These are phyloP conservation scores for Cottoperca gobio DNA, from an alignment of 2,797 vertebrate species.

Conservation along the genomic window DNA sequence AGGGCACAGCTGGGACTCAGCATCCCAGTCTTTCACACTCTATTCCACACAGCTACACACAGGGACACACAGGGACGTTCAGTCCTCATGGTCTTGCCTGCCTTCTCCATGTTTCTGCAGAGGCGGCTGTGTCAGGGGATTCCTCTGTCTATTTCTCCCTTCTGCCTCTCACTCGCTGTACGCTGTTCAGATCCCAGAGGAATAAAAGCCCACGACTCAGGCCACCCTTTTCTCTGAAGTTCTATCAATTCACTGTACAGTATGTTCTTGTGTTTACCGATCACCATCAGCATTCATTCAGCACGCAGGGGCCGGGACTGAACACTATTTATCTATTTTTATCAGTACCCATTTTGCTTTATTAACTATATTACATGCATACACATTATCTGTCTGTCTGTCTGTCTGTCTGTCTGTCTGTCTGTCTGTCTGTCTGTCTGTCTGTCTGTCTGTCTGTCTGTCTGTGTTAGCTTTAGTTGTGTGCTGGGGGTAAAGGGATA, in stretches of 20 bases:
- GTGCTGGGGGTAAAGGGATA: neutral
- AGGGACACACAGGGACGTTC: slow-evolving; percentile 69
- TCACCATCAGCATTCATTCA: slow-evolving; percentile 14
- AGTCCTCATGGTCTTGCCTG: slow-evolving; percentile 59
- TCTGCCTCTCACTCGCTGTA: slow-evolving; percentile 36
- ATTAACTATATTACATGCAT: no score
- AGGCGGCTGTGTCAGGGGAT: slow-evolving; percentile 66
- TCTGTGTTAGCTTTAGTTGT: neutral
- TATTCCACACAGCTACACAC: slow-evolving; percentile 76
- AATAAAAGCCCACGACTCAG: slow-evolving; percentile 34
- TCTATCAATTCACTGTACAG: slow-evolving; percentile 31
- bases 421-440: neutral
- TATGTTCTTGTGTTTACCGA: slow-evolving; percentile 22
- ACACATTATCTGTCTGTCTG: no score
- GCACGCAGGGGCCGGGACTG: neutral
- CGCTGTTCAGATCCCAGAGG: slow-evolving; percentile 48
- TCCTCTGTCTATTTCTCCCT: slow-evolving; percentile 47
- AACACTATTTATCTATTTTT: neutral
- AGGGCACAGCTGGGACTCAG: slow-evolving; percentile 80
- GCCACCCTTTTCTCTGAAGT: slow-evolving; percentile 36
- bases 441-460: neutral
- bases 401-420: neutral
- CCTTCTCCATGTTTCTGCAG: slow-evolving; percentile 54
- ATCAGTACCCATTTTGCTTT: neutral
- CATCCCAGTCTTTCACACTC: slow-evolving; percentile 74